These are phyloP conservation scores for Notodonta dromedarius DNA, from an alignment of 2,888 invertebrate species.

Conservation along the genomic window DNA sequence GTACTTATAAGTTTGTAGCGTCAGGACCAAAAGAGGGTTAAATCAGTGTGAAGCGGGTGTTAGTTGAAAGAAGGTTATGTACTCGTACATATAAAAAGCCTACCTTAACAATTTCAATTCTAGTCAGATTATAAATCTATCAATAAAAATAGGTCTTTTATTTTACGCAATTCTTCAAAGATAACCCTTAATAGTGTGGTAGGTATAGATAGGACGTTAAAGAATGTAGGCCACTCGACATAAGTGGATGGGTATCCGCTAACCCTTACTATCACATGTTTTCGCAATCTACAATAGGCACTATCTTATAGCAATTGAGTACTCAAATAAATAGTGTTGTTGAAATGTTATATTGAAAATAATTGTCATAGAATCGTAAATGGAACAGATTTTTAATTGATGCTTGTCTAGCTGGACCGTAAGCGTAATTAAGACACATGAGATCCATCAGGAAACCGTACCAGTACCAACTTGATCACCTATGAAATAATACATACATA, in stretches of 20 bases:
- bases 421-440: neutral
- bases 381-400: too few species aligned
- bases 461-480: neutral
- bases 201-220: neutral
- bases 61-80: too few species aligned
- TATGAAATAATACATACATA: neutral
- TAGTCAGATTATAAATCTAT: too few species aligned
- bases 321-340: neutral
- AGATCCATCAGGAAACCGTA: neutral
- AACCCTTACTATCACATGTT: neutral
- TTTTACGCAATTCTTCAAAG: neutral
- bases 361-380: too few species aligned
- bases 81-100: too few species aligned
- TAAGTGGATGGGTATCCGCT: constrained; percentile 1
- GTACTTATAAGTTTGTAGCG: too few species aligned
- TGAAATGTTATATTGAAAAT: neutral
- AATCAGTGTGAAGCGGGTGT: too few species aligned
- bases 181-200: neutral
- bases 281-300: neutral
- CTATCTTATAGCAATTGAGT: neutral
- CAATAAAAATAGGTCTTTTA: neutral
- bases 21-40: too few species aligned
- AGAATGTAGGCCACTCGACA: constrained; percentile 3
- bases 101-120: too few species aligned
- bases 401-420: too few species aligned